Conservation (phyloP, 1,140 invertebrate genomes). For the Bombus difficillimus region DNA sequence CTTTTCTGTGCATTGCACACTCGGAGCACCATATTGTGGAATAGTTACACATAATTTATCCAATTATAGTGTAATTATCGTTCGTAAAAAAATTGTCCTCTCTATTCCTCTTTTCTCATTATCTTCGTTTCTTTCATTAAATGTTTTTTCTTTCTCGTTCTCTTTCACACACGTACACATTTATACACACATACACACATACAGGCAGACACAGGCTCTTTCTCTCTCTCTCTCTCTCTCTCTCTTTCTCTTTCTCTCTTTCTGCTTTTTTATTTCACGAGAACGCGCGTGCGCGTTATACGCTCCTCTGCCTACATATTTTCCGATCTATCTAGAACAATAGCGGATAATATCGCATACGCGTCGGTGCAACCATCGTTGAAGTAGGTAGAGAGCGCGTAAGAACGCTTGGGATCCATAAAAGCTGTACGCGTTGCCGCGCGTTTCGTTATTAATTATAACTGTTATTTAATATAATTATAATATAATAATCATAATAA, state of each 20-base stretch:
- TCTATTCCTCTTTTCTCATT: conserved; percentile 29
- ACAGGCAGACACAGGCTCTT: background rate
- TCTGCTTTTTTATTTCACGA: conserved; percentile 27
- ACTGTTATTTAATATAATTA: conserved; percentile 72
- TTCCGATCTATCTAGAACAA: conserved; percentile 55
- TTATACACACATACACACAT: conserved; percentile 25
- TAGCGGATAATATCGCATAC: conserved; percentile 41
- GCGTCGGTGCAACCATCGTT: conserved; percentile 6
- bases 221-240: background rate
- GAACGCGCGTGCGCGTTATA: conserved; percentile 19
- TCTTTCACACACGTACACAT: conserved; percentile 24
- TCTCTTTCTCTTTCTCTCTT: background rate
- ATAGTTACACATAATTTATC: conserved; percentile 78
- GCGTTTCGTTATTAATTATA: conserved; percentile 54
- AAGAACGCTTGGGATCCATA: conserved; percentile 16
- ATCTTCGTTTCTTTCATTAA: background rate
- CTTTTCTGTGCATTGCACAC: conserved; percentile 79
- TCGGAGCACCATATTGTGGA: conserved; percentile 74
- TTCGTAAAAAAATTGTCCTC: conserved; percentile 79
- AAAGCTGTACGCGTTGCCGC: conserved; percentile 7
- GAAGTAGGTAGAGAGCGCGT: conserved; percentile 41
- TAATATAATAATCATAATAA: conserved; percentile 71
- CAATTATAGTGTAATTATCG: conserved; percentile 75
- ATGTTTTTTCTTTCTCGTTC: background rate
- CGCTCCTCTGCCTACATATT: conserved; percentile 37